Percentiles rank a stretch among this genome's conserved stretches.
phyloP scores from a whole-genome alignment of 2,888 invertebrate genomes.

The Hyalella azteca region DNA sequence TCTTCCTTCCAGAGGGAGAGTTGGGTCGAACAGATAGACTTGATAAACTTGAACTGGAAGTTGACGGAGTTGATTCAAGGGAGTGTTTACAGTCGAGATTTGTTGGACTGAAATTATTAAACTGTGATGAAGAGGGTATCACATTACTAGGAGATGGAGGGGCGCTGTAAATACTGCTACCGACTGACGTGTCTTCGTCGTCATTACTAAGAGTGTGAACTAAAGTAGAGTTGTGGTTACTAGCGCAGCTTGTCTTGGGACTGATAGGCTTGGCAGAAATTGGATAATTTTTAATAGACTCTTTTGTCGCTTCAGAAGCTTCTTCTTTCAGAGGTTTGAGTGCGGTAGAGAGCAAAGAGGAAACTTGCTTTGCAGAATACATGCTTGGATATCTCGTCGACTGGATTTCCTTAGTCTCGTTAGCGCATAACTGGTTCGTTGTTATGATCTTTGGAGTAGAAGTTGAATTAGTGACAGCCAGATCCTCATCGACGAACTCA shows the following conservation, averaged over 20 bases:
- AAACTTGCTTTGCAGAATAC: neutral
- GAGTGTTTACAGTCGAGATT: constrained; percentile 46
- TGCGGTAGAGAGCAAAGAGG: neutral
- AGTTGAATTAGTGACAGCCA: neutral
- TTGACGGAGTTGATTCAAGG: constrained; percentile 53
- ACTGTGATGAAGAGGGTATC: neutral
- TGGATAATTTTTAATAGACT: neutral
- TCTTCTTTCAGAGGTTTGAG: neutral
- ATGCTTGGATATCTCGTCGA: neutral
- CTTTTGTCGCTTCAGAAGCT: neutral
- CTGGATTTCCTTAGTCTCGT: neutral
- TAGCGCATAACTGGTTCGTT: neutral
- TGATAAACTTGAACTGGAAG: constrained; percentile 55
- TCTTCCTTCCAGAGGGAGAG: constrained; percentile 54
- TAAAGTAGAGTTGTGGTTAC: neutral
- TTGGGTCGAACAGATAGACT: constrained; percentile 48
- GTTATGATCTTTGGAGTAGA: neutral
- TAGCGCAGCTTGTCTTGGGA: neutral
- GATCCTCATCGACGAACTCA: constrained; percentile 19
- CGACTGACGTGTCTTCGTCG: constrained; percentile 28
- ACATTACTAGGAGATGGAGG: neutral
- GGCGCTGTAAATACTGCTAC: constrained; percentile 17
- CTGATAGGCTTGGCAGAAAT: neutral
- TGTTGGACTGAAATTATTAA: constrained; percentile 39
- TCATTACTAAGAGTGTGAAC: neutral